Base-by-base conservation (phyloP, 2,888 invertebrate genomes). In the Acanthococcus lagerstroemiae region DNA sequence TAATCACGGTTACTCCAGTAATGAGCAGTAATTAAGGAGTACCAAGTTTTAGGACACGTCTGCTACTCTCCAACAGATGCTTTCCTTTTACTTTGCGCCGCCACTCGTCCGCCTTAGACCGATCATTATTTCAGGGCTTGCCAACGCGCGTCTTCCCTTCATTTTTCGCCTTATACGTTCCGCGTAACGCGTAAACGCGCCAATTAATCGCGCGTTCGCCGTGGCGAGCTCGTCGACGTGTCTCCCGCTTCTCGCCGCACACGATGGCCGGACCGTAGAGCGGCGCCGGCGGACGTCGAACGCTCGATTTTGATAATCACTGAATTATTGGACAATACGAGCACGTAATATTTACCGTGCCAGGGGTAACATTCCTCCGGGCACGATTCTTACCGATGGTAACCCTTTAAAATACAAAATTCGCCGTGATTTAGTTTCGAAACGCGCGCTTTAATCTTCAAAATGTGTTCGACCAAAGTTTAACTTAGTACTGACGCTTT, bases 1-100 rank as follows among this genome's bases (percentile, higher is more conserved):
- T 63, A 63, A 63, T 63, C 63, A 63, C 63, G 50, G 54, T 63
- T 63, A 63, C 63, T 63, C 37, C 63, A 22, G 63, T 63, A 63
- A 63, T 63, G 63, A 63, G 63, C 50, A 25, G 63, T 63, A 63
- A 63, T 63, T 63, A 63, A 63, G 63, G 54, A 54, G 63, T 52
- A 54, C 63, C 21, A 63, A 63, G 63, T 63, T 63, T 63, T 63
- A 63, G 63, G 63, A 63, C 63, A 63, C 63, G 63, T 63, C 63
- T 63, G 63, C 61, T 63, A 63, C 52, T 24, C 63, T 63, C 54
- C 44, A 54, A 54, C 63, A 63, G 63, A 63, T 63, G 63, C 63
- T 63, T 54, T 63, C 52, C 52, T 24, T 63, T 63, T 63, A 58
- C 58, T 58, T 58, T 46, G 46, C 44, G 24, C 46, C 46, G 45